A percentile compares a stretch with the other conserved stretches of the same genome.
Conservation (phyloP, 1,140 invertebrate species). For the Euura saliciscinereae region DNA sequence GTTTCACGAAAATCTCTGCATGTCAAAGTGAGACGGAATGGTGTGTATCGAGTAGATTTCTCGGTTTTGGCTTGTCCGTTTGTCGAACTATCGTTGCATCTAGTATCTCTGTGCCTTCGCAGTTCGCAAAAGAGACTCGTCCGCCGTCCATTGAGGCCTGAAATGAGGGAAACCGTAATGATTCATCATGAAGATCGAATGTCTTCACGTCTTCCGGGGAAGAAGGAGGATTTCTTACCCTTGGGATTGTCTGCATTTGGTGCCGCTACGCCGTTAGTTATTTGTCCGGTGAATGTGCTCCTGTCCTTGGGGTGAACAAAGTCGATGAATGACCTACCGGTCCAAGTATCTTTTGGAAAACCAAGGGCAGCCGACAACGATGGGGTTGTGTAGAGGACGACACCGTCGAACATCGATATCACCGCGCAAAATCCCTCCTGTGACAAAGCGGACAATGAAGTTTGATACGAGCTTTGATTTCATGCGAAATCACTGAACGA, state of each 20-base stretch:
- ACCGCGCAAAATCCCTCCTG: constrained; percentile 78
- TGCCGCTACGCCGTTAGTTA: constrained; percentile 57
- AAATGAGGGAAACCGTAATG: not conserved
- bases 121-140: constrained; percentile 51
- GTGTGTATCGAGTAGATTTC: constrained; percentile 68
- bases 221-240: constrained; percentile 28
- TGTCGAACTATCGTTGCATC: constrained; percentile 65
- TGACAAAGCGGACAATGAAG: constrained; percentile 10
- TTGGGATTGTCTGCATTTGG: constrained; percentile 38
- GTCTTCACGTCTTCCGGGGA: not conserved
- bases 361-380: constrained; percentile 74
- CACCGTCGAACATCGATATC: constrained; percentile 82
- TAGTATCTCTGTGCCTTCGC: constrained; percentile 61
- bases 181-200: not conserved
- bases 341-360: constrained; percentile 83
- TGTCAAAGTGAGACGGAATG: constrained; percentile 75
- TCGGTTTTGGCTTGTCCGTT: constrained; percentile 48
- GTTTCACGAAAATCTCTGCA: constrained; percentile 67
- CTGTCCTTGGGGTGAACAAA: constrained; percentile 83
- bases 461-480: not conserved
- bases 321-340: constrained; percentile 85
- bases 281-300: constrained; percentile 65
- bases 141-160: constrained; percentile 41
- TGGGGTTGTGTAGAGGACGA: constrained; percentile 78
- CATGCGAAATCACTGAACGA: no score